Base-by-base conservation (phyloP, 2,113 vertebrate species). In the Oryzias woworae region DNA sequence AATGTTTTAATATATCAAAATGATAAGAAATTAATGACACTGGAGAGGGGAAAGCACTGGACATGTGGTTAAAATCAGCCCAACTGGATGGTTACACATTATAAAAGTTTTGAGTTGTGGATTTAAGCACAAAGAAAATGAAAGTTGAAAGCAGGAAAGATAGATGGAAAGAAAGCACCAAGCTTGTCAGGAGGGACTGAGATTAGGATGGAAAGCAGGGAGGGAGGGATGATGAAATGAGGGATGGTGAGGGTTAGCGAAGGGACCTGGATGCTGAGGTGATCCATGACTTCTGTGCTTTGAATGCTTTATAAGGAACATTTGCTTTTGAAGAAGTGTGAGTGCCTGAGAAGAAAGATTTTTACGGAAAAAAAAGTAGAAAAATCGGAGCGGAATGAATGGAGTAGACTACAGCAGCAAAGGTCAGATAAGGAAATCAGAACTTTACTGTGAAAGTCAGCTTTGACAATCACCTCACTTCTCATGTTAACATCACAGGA, bases 221-320 rank as follows among this genome's bases (percentile, higher is more conserved):
- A 53, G 50, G 45, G 50, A 52, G 55, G 53, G 31, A 73, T 77
- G 67, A 73, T 70, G 66, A 77, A 71, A 75, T 73, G 60, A 66
- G 59, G 62, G 66, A 53, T 23, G 36, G 36, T 53, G 41, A 53
- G 20, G 18, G 6, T 62, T 12, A 15, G 58, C n/a, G 31, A 20
- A 20, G 52, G 62, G 26, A 60, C 51, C 3, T 65, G 43, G 66
- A 54, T 69, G 82, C 78, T 85, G 80, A 82, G 74, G 76, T 80
- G 74, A 84, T 66, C 73, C 16, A 47, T 28, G 54, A 66, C 12
- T 0, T 7, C 31, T 41, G 50, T 68, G 63, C 84, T 82, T 82
- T 82, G 62, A 80, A 75, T 77, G 73, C 69, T 75, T 64, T 58
- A 12, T 51, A 15, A 59, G 65, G 65, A 61, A 69, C 74, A 81